A percentile compares a stretch with the other conserved stretches of the same genome.
Conservation (phyloP, 2,888 invertebrate species). For the Hypomecis punctinalis region DNA sequence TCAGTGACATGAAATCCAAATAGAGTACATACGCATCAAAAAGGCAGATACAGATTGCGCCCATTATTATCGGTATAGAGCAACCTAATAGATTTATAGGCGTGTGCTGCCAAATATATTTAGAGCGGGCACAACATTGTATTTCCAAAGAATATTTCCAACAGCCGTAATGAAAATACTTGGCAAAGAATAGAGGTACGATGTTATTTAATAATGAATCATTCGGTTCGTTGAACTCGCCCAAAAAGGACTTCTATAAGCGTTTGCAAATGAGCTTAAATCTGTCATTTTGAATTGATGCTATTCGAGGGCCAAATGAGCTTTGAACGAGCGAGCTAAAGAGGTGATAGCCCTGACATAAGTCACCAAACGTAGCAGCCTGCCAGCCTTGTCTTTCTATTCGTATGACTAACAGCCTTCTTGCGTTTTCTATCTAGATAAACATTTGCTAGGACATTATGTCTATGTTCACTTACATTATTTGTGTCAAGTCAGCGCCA, state of each 20-base stretch:
- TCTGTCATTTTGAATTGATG: constrained; percentile 62
- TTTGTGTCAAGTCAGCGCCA: background rate
- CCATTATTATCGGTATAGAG: constrained; percentile 46
- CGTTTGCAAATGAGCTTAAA: constrained; percentile 60
- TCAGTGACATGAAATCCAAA: constrained; percentile 49
- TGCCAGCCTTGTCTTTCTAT: constrained; percentile 79
- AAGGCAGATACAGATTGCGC: constrained; percentile 46
- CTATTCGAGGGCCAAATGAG: constrained; percentile 56
- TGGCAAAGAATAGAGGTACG: constrained; percentile 52
- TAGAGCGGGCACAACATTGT: constrained; percentile 35
- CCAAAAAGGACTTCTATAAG: constrained; percentile 59
- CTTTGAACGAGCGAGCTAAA: constrained; percentile 57
- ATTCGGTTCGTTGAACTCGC: constrained; percentile 64
- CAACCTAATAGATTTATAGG: constrained; percentile 46
- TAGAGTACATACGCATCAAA: constrained; percentile 44
- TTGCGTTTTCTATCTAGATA: constrained; percentile 55
- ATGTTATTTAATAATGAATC: constrained; percentile 63
- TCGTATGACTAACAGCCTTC: constrained; percentile 63
- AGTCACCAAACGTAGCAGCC: constrained; percentile 80
- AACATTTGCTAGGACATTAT: constrained; percentile 51
- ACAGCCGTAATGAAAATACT: constrained; percentile 50
- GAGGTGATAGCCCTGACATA: constrained; percentile 78
- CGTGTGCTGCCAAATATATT: constrained; percentile 42
- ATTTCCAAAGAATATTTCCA: constrained; percentile 38
- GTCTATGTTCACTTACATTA: constrained; percentile 49